phyloP scores from a whole-genome alignment of 30 jellyfish, hydroid and myxozoan species.

The Hydractinia echinata region DNA sequence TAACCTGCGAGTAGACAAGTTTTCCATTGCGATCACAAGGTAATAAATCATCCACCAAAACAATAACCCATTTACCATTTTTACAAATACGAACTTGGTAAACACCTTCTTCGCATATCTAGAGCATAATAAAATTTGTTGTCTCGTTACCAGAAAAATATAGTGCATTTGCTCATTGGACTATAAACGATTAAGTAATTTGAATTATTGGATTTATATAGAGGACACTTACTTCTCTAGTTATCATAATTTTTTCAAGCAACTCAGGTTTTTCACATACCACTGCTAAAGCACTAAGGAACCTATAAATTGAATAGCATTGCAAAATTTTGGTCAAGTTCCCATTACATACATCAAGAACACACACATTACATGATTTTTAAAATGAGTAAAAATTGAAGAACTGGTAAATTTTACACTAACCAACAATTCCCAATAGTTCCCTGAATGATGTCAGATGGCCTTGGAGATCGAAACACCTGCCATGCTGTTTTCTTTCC shows the following conservation, averaged over 20 bases:
- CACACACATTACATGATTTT: no score
- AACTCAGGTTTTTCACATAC: constrained; percentile 79
- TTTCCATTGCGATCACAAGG: constrained; percentile 82
- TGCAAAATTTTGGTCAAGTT: no score
- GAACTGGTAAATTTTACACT: not conserved
- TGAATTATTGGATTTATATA: no score
- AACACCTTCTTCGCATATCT: constrained; percentile 91
- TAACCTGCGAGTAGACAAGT: constrained; percentile 80
- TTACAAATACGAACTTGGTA: constrained; percentile 88
- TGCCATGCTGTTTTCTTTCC: constrained; percentile 62
- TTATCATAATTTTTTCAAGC: constrained; percentile 72
- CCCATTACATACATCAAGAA: no score
- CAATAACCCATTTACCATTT: constrained; percentile 84
- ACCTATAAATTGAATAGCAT: constrained; percentile 33
- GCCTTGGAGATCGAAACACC: constrained; percentile 85
- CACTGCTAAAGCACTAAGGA: constrained; percentile 88
- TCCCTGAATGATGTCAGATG: constrained; percentile 91
- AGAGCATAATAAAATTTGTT: not conserved
- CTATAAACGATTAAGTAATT: not conserved
- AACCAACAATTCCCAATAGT: constrained; percentile 89
- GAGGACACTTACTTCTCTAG: constrained; percentile 77
- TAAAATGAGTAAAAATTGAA: no score
- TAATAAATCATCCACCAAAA: constrained; percentile 75
- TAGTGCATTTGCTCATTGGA: not conserved
- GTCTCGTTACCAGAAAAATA: not conserved